These are phyloP conservation scores for Cervus canadensis DNA, from an alignment of 2,113 vertebrate genomes.

Conservation along the genomic window DNA sequence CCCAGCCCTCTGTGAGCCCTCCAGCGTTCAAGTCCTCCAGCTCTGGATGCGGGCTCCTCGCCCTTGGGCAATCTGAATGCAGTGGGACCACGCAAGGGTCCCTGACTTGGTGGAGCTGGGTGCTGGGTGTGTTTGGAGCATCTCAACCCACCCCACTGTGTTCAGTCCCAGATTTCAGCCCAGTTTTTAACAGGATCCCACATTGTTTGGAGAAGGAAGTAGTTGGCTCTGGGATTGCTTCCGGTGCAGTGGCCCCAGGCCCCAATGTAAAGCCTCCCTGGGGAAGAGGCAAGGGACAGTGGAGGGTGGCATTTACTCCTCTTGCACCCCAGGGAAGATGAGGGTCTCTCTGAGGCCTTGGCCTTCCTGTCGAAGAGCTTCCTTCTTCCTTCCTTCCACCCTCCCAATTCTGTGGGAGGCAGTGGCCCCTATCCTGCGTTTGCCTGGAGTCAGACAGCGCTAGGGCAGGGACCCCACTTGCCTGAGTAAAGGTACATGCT, in stretches of 20 bases:
- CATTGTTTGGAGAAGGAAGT: slow-evolving; percentile 76
- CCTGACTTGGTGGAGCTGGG: neutral
- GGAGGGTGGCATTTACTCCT: neutral
- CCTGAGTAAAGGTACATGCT: neutral
- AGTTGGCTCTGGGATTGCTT: slow-evolving; percentile 71
- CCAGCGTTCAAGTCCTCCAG: neutral
- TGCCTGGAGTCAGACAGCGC: neutral
- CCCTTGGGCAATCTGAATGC: neutral
- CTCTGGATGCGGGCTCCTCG: neutral
- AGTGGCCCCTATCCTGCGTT: neutral
- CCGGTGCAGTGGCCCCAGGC: slow-evolving; percentile 46
- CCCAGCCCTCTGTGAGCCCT: neutral
- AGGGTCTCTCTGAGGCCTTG: neutral
- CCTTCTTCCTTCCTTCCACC: neutral
- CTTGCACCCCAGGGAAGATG: neutral
- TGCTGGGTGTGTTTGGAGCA: neutral
- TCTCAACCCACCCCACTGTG: neutral
- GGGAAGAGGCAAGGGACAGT: neutral
- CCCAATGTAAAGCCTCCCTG: neutral
- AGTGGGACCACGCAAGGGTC: neutral
- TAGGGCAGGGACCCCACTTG: neutral
- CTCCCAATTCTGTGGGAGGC: neutral
- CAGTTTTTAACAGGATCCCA: slow-evolving; percentile 53
- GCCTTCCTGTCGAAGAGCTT: neutral
- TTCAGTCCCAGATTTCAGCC: slow-evolving; percentile 58